Percentiles rank a stretch among this genome's conserved stretches.
These are phyloP conservation scores for Intellagama lesueurii DNA, from an alignment of 2,797 vertebrate species.

Conservation along the genomic window DNA sequence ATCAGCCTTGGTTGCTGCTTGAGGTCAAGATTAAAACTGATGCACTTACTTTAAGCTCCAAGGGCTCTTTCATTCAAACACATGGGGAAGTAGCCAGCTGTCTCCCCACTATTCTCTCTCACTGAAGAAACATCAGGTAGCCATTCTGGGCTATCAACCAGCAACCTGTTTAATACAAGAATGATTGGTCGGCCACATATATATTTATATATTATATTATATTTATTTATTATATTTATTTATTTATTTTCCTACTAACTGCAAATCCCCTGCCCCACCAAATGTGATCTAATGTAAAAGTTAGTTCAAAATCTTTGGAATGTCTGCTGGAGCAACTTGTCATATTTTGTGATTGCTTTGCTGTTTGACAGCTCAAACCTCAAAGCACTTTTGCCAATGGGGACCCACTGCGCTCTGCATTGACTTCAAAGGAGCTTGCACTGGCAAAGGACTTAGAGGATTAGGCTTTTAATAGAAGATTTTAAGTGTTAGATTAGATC, in stretches of 20 bases:
- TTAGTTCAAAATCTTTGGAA: constrained; percentile 3
- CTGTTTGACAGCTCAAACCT: constrained; percentile 26
- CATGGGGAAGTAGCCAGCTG: neutral
- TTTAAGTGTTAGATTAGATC: constrained; percentile 39
- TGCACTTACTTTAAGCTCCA: neutral
- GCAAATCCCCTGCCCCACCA: neutral
- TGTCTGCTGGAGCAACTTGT: neutral
- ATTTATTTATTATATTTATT: neutral
- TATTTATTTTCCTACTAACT: neutral
- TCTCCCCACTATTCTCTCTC: neutral
- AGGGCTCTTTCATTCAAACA: neutral
- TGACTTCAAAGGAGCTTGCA: constrained; percentile 26
- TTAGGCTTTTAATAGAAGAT: constrained; percentile 43
- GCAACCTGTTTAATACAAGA: neutral
- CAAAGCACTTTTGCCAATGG: constrained; percentile 1
- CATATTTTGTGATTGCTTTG: constrained; percentile 28
- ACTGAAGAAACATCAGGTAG: neutral
- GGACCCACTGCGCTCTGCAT: neutral
- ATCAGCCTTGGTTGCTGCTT: neutral
- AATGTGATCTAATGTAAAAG: constrained; percentile 2
- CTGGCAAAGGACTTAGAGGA: constrained; percentile 27
- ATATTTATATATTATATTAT: no score
- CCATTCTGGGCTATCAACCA: neutral
- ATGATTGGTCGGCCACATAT: neutral
- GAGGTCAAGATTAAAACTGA: neutral